A percentile compares a stretch with the other conserved stretches of the same genome.
phyloP scores from a whole-genome alignment of 1,140 invertebrate species.

The Periplaneta americana region DNA sequence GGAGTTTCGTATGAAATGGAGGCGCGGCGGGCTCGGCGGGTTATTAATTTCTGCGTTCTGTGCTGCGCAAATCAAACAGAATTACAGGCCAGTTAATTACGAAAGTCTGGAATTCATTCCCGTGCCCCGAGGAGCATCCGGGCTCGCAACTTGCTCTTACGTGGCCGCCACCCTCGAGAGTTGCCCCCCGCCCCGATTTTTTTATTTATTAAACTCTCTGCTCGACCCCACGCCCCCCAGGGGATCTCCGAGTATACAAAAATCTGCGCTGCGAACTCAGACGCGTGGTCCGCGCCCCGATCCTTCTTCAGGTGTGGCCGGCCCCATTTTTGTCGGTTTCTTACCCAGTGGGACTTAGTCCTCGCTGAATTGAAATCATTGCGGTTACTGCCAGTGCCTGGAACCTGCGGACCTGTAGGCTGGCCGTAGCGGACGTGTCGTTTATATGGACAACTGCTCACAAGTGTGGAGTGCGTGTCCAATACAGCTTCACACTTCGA shows the following conservation, averaged over 20 bases:
- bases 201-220: conserved; percentile 23
- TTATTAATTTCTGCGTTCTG: conserved; percentile 31
- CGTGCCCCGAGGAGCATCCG: not conserved
- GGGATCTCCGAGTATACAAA: not conserved
- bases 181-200: conserved; percentile 8
- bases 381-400: too few species aligned
- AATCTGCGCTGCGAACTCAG: too few species aligned
- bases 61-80: conserved; percentile 29
- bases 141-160: not conserved
- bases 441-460: too few species aligned
- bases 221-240: not conserved
- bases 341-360: too few species aligned
- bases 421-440: too few species aligned
- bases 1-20: conserved; percentile 30
- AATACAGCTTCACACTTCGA: too few species aligned
- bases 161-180: not conserved
- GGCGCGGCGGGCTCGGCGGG: conserved; percentile 15
- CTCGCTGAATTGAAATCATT: too few species aligned
- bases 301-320: too few species aligned
- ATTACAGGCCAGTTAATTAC: conserved; percentile 32
- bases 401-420: too few species aligned
- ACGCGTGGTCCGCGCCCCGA: too few species aligned
- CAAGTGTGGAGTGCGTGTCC: too few species aligned
- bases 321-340: too few species aligned
- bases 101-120: conserved; percentile 9